Evolutionary conservation across 2,888 invertebrate genomes (phyloP), one percentile per base, ranked within the genome.

Genomic region (Xestia ashworthii): DNA sequence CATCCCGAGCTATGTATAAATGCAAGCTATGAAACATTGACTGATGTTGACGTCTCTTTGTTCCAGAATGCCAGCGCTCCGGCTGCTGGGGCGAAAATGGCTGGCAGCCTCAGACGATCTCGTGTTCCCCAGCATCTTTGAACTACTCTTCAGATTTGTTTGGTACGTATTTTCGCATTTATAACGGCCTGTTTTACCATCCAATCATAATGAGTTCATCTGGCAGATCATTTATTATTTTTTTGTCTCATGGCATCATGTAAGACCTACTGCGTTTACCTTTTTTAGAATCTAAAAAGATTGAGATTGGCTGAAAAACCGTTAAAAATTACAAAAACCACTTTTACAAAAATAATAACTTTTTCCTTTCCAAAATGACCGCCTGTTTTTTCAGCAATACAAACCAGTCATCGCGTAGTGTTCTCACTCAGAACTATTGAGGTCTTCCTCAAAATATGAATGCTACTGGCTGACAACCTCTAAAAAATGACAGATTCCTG

Each of bases 101-200:
- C 97, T 98, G 90, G 98, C 99, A 90, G 98, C 98, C 90, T 98
- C 98, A 89, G 99, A 99, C 96, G 99, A 99, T 95, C 98, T 99
- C 91, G 99, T 99, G 66, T 98, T 98, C 94, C 99, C 99, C 53
- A 98, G 98, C 92, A 97, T 98, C 84, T 98, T 98, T 93, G 98
- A 98, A 95, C 97, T 98, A 78, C 97, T 98, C 82, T 97, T 98
- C 90, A 97, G 98, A 92, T 95, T 98, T 89, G 97, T 98, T 89
- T 98, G 98, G 98, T 98, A 94, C 95, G 97, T 93, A 76, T 32
- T 32, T 25, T 60, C 5, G 5, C 12, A 25, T 50, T 22, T 46
- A n/a, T 4, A 9, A n/a, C 5, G 12, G 5, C 19, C 9, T 14
- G 19, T 25, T 73, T 72, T 16, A 55, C 12, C 1, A 55, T 3